Percentiles rank a stretch among this genome's conserved stretches.
Evolutionary conservation across 2,797 vertebrate species (phyloP).

Genomic region (Acipenser oxyrinchus): DNA sequence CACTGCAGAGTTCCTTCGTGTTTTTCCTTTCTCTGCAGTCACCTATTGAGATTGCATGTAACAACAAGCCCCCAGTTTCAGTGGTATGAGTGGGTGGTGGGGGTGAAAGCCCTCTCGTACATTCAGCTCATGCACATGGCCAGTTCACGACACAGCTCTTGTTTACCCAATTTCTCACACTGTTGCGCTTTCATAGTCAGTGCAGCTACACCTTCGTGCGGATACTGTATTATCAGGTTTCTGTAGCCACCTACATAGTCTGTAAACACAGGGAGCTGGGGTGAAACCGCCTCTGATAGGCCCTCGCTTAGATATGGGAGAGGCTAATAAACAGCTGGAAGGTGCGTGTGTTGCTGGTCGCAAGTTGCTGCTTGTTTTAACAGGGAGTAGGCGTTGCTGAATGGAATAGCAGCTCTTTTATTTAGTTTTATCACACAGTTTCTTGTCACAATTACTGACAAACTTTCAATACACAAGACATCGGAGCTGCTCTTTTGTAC

Average conservation of each 20-base stretch:
- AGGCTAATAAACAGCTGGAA: neutral
- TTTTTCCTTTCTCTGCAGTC: no score
- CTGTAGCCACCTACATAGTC: slow-evolving; percentile 3
- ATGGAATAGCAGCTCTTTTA: neutral
- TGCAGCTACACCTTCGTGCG: neutral
- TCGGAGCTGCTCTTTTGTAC: neutral
- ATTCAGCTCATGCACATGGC: no score
- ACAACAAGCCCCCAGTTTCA: no score
- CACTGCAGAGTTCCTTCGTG: no score
- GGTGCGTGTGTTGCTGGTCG: neutral
- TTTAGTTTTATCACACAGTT: neutral
- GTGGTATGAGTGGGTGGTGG: no score
- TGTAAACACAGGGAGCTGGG: neutral
- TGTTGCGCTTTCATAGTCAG: neutral
- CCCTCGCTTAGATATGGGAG: neutral
- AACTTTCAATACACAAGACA: neutral
- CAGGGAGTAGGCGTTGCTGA: neutral
- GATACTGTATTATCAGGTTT: slow-evolving; percentile 1
- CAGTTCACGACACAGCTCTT: neutral
- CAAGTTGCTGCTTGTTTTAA: neutral
- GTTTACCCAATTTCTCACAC: neutral
- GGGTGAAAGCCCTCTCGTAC: no score
- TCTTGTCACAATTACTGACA: slow-evolving; percentile 3
- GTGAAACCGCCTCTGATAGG: neutral
- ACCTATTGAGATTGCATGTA: no score